Percentiles rank a stretch among this genome's conserved stretches.
Evolutionary conservation across 2,888 invertebrate species (phyloP).

Genomic region (Elysia crispata): DNA sequence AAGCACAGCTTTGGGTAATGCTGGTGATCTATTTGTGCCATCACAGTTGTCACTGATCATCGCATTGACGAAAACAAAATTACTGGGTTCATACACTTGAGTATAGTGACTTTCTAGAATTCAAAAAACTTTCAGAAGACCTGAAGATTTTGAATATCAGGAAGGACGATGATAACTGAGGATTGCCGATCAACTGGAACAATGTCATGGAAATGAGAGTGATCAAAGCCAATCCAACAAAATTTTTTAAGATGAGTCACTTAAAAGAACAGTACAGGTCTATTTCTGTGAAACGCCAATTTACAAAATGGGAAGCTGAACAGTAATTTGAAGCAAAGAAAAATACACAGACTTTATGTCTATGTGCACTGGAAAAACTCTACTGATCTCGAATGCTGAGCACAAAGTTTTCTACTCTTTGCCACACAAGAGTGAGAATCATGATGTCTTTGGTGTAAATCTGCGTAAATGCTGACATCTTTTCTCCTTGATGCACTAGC

Average conservation of each 20-base stretch:
- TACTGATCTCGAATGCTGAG: constrained; percentile 14
- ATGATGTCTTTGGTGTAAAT: not conserved
- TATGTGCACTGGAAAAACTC: constrained; percentile 16
- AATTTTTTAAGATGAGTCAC: constrained; percentile 21
- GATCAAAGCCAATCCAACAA: not conserved
- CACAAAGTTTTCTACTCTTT: constrained; percentile 1
- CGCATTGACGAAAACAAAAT: not conserved
- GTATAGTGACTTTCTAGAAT: constrained; percentile 12
- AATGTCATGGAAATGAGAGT: constrained; percentile 30
- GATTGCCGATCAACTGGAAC: constrained; percentile 4
- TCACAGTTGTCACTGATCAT: constrained; percentile 1
- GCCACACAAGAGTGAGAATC: constrained; percentile 2
- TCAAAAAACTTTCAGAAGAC: not conserved
- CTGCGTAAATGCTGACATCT: not conserved
- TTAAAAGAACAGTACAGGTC: not conserved
- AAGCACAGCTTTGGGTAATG: not conserved
- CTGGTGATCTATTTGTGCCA: constrained; percentile 21
- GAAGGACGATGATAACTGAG: not conserved
- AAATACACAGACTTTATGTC: constrained; percentile 25
- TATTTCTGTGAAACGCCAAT: constrained; percentile 23
- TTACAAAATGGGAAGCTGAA: constrained; percentile 7
- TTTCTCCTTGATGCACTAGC: too few species aligned
- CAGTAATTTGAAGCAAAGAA: constrained; percentile 16
- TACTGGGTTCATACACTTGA: constrained; percentile 22
- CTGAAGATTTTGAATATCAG: not conserved